A percentile compares a stretch with the other conserved stretches of the same genome.
These are phyloP conservation scores for Campoplex nolae DNA, from an alignment of 2,888 invertebrate genomes.

Conservation along the genomic window DNA sequence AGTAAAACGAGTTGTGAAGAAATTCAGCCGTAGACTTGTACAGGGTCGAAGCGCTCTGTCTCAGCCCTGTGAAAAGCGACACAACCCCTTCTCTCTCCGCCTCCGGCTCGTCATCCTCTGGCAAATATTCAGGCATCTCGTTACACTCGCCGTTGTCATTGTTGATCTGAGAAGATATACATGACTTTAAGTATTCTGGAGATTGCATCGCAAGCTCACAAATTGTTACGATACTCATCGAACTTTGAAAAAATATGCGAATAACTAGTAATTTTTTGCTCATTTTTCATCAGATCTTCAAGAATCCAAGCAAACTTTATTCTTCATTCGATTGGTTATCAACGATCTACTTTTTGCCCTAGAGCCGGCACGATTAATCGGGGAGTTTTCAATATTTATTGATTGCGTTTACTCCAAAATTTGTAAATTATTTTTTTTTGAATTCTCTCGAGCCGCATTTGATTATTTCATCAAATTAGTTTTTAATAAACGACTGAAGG, in stretches of 20 bases:
- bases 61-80: slow-evolving; percentile 83
- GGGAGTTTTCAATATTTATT: no score
- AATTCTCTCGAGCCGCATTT: neutral
- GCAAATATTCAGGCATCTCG: slow-evolving; percentile 83
- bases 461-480: no score
- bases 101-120: slow-evolving; percentile 81
- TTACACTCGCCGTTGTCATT: slow-evolving; percentile 77
- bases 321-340: no score
- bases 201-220: neutral
- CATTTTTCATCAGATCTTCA: no score
- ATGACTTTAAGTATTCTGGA: neutral
- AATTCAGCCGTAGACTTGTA: slow-evolving; percentile 83
- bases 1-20: slow-evolving; percentile 82
- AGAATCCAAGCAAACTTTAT: no score
- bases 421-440: neutral
- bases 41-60: slow-evolving; percentile 82
- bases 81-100: slow-evolving; percentile 82
- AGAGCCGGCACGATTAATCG: no score
- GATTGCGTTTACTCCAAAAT: no score
- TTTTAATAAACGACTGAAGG: no score
- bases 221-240: neutral
- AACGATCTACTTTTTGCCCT: no score
- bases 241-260: neutral
- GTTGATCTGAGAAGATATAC: slow-evolving; percentile 73
- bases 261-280: neutral